Conservation (phyloP, 2,888 invertebrate species). For the Chrysina gloriosa region DNA sequence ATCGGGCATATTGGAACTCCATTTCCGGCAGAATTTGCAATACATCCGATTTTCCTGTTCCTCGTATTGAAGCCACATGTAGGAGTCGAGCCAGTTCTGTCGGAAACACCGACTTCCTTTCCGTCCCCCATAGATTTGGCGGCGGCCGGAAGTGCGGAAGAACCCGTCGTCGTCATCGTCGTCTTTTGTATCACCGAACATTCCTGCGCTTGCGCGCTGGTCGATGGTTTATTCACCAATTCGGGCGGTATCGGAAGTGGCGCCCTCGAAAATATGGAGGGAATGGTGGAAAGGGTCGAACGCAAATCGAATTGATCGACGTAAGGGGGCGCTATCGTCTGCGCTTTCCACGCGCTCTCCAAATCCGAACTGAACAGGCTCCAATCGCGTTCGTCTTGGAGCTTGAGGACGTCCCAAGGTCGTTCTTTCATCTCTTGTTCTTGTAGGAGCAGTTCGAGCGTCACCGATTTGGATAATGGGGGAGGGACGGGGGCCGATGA, state of each 20-base stretch:
- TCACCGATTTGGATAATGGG: neutral
- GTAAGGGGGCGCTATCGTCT: conserved; percentile 8
- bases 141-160: conserved; percentile 22
- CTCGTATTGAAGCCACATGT: conserved; percentile 81
- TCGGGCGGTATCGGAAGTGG: conserved; percentile 55
- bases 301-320: conserved; percentile 18
- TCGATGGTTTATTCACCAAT: conserved; percentile 54
- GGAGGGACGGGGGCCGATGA: neutral
- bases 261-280: conserved; percentile 46
- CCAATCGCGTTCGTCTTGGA: conserved; percentile 4
- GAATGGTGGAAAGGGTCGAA: conserved; percentile 31
- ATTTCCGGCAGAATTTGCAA: conserved; percentile 79
- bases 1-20: conserved; percentile 77
- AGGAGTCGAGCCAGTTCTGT: conserved; percentile 75
- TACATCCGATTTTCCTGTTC: conserved; percentile 76
- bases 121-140: conserved; percentile 50
- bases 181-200: conserved; percentile 61
- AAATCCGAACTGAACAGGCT: neutral
- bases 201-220: conserved; percentile 58
- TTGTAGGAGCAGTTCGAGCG: conserved; percentile 36
- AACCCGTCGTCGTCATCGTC: conserved; percentile 49
- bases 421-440: conserved; percentile 26
- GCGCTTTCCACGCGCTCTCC: conserved; percentile 19
- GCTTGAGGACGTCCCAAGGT: conserved; percentile 25
- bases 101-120: conserved; percentile 78